phyloP scores from a whole-genome alignment of 2,113 vertebrate genomes.

The Apeltes quadracus region DNA sequence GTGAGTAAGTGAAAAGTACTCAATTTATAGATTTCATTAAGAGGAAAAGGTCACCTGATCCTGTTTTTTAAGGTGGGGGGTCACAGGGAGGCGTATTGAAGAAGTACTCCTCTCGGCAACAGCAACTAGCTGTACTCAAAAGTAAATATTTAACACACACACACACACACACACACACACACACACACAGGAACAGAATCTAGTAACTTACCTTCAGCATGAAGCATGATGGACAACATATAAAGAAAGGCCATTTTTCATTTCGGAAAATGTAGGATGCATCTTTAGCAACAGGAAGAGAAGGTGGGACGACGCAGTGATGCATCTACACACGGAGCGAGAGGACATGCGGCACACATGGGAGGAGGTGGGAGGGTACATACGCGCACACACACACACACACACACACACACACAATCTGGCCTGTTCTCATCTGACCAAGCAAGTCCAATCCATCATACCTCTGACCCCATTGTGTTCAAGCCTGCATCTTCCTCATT shows the following conservation, averaged over 20 bases:
- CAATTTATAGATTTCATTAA: slow-evolving; percentile 27
- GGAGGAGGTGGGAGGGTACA: slow-evolving; percentile 13
- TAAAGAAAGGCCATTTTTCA: slow-evolving; percentile 46
- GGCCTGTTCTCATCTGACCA: slow-evolving; percentile 47
- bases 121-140: not conserved
- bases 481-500: slow-evolving; percentile 55
- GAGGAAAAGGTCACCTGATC: slow-evolving; percentile 12
- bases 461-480: slow-evolving; percentile 58
- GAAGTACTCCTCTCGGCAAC: not conserved
- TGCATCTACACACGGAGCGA: slow-evolving; percentile 37
- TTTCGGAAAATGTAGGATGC: slow-evolving; percentile 50
- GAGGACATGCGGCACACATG: not conserved
- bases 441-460: slow-evolving; percentile 71
- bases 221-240: slow-evolving; percentile 15
- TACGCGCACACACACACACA: too few relatives aligned
- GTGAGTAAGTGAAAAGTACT: not conserved
- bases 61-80: not conserved
- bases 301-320: slow-evolving; percentile 15
- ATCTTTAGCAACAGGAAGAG: slow-evolving; percentile 30
- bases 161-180: not conserved
- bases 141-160: slow-evolving; percentile 2
- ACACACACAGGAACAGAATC: not conserved
- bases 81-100: not conserved
- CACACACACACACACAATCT: slow-evolving; percentile 3
- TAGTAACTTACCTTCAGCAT: slow-evolving; percentile 15